These are phyloP conservation scores for Drosophila mayri DNA, from an alignment of 1,140 invertebrate species.

Conservation along the genomic window DNA sequence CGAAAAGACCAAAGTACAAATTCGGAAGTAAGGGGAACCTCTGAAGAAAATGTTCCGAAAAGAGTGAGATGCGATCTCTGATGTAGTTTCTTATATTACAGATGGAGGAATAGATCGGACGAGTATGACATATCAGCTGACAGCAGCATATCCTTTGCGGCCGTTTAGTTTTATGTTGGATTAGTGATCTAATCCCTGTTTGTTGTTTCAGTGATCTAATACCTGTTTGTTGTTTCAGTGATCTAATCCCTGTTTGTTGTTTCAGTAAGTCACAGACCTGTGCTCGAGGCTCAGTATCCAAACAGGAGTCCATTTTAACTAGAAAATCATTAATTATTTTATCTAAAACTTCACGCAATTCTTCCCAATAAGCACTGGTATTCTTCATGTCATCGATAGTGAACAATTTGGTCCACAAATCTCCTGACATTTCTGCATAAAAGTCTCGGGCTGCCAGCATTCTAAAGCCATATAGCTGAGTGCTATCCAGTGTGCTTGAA, in stretches of 20 bases:
- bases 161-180: neutral
- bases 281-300: neutral
- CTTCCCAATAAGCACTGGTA: constrained; percentile 9
- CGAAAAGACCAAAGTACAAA: neutral
- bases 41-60: too few species aligned
- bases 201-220: neutral
- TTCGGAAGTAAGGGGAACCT: neutral
- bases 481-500: constrained; percentile 6
- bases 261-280: constrained; percentile 10
- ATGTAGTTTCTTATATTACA: neutral
- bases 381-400: neutral
- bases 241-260: neutral
- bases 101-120: neutral
- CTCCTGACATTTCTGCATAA: constrained; percentile 5
- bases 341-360: constrained; percentile 15
- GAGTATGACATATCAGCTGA: too few species aligned
- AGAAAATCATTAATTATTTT: constrained; percentile 16
- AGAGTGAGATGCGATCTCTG: neutral
- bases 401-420: neutral
- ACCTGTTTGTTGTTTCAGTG: neutral
- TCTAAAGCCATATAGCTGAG: constrained; percentile 32
- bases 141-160: neutral
- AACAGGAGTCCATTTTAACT: neutral
- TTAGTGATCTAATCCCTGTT: neutral
- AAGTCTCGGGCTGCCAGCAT: constrained; percentile 49